These are phyloP conservation scores for Myioborus miniatus DNA, from an alignment of 2,797 vertebrate species.

Conservation along the genomic window DNA sequence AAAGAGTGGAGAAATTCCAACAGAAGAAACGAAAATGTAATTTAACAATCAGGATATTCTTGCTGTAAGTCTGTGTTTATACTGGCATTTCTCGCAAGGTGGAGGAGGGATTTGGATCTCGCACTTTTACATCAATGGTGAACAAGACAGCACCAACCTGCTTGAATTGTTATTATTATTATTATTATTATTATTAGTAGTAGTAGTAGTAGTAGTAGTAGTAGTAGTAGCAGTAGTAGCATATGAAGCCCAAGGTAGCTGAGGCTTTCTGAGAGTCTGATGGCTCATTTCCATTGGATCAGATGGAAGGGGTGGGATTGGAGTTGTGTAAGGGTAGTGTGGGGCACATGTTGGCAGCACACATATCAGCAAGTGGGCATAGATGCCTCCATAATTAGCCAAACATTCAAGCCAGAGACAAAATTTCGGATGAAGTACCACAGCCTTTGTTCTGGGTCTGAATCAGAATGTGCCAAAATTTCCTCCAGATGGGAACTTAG, in stretches of 20 bases:
- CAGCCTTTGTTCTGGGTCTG: background rate
- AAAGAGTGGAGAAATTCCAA: background rate
- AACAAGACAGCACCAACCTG: background rate
- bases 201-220: too few species aligned
- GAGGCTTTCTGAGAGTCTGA: background rate
- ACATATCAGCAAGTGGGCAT: background rate
- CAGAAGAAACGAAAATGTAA: background rate
- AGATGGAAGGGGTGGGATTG: background rate
- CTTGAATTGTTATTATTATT: background rate
- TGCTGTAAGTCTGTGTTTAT: background rate
- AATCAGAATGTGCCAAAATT: background rate
- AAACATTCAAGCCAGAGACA: background rate
- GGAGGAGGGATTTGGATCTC: background rate
- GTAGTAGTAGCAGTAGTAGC: too few species aligned
- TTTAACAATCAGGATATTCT: background rate
- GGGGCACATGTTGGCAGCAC: background rate
- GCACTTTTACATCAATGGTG: rapidly evolving
- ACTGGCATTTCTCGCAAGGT: background rate
- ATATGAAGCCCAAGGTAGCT: background rate
- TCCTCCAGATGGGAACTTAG: background rate
- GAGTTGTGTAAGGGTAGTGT: background rate
- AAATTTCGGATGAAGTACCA: background rate
- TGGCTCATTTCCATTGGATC: background rate
- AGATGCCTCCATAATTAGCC: background rate
- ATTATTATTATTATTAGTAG: too few species aligned